A percentile compares a stretch with the other conserved stretches of the same genome.
phyloP scores from a whole-genome alignment of 35 echinoderm and acorn worm genomes.

The Eucidaris tribuloides region DNA sequence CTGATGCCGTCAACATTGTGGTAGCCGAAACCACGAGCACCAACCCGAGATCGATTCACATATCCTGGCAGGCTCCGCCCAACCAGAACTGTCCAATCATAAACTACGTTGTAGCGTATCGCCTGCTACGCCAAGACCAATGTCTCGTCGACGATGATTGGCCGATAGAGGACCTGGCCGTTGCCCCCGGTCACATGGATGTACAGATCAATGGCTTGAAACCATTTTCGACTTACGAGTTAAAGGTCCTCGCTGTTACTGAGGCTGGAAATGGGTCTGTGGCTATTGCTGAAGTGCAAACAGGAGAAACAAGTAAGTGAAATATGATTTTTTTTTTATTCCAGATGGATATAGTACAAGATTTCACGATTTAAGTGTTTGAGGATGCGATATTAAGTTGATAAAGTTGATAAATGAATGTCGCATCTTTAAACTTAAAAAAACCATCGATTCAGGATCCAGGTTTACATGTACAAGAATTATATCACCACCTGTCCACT shows the following conservation, averaged over 20 bases:
- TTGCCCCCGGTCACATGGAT: neutral
- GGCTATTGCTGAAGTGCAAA: neutral
- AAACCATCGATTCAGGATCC: too few relatives aligned
- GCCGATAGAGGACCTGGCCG: neutral
- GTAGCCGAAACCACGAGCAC: constrained; percentile 8
- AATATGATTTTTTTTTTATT: neutral
- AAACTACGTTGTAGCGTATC: constrained; percentile 11
- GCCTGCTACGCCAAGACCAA: constrained; percentile 1
- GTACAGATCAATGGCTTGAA: constrained; percentile 1
- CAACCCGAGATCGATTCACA: neutral
- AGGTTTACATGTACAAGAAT: too few relatives aligned
- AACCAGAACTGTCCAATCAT: constrained; percentile 24
- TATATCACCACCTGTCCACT: too few relatives aligned
- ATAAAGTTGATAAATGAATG: too few relatives aligned
- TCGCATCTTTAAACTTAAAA: too few relatives aligned
- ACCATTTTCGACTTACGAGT: constrained; percentile 10
- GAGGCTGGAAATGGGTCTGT: constrained; percentile 12
- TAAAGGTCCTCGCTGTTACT: neutral
- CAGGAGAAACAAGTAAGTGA: constrained; percentile 9
- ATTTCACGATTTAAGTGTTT: too few relatives aligned
- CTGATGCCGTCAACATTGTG: neutral
- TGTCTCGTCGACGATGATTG: constrained; percentile 25
- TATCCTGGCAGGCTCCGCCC: neutral
- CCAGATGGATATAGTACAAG: too few relatives aligned
- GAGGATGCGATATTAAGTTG: too few relatives aligned